Evolutionary conservation across 2,113 vertebrate genomes (phyloP).

Genomic region (Tylochromis polylepis): DNA sequence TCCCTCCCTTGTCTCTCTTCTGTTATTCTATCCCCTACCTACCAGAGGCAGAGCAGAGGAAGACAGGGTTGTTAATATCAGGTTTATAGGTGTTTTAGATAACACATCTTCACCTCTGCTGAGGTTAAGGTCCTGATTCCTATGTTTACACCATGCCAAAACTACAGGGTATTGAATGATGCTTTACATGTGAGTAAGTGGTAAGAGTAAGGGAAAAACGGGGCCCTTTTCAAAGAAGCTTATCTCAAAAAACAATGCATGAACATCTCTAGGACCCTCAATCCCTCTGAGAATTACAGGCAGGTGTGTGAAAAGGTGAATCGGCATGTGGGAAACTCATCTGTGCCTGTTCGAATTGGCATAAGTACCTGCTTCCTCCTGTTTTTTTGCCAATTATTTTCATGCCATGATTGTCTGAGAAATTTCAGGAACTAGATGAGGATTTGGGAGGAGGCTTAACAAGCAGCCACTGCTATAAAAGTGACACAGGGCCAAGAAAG

Average conservation of each 20-base stretch:
- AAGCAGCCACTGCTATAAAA: background rate
- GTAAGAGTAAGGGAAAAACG: background rate
- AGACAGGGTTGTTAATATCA: background rate
- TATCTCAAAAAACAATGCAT: background rate
- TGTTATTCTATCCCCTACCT: slow-evolving; percentile 38
- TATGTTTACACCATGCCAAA: background rate
- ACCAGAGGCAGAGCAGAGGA: background rate
- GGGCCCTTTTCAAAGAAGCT: background rate
- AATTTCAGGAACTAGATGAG: background rate
- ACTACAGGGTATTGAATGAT: background rate
- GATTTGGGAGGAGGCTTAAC: background rate
- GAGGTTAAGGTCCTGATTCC: background rate
- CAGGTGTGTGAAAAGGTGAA: slow-evolving; percentile 18
- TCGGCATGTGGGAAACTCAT: background rate
- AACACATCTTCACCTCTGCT: background rate
- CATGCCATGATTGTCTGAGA: background rate
- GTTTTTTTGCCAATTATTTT: background rate
- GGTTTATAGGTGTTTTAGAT: background rate
- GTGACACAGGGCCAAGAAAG: background rate
- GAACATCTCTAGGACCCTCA: background rate
- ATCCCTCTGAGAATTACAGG: background rate
- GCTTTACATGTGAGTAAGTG: background rate
- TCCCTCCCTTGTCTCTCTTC: slow-evolving; percentile 42
- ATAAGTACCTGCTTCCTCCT: background rate
- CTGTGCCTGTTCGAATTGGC: background rate